Evolutionary conservation across 2,113 vertebrate genomes (phyloP).

Genomic region (Hyperopisus bebe): DNA sequence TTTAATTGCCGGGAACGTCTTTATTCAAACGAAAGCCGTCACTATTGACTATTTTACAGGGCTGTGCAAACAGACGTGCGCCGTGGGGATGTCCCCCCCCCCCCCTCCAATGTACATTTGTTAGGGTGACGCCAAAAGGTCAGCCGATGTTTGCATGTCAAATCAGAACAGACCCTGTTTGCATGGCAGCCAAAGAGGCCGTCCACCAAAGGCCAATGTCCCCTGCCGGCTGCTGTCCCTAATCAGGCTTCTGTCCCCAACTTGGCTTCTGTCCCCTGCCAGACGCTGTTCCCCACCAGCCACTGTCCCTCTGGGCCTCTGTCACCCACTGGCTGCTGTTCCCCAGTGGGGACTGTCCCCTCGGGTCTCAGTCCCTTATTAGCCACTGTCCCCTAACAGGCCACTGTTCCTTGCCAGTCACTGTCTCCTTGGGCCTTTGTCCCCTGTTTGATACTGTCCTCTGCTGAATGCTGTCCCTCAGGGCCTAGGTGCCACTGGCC

Average conservation of each 20-base stretch:
- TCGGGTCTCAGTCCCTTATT: background rate
- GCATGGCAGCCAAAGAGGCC: background rate
- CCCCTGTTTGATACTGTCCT: no score
- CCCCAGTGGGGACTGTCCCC: background rate
- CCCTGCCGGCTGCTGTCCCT: background rate
- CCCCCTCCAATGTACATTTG: background rate
- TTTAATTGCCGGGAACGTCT: background rate
- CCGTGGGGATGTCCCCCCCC: no score
- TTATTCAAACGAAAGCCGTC: constrained; percentile 6
- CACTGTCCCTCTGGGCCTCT: background rate
- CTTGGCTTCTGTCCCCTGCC: background rate
- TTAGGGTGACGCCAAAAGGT: background rate
- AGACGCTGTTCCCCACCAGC: background rate
- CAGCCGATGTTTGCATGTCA: constrained; percentile 1
- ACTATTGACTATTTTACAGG: background rate
- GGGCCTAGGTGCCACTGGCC: background rate
- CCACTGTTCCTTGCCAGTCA: background rate
- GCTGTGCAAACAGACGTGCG: constrained; percentile 4
- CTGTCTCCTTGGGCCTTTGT: no score
- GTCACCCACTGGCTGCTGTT: background rate
- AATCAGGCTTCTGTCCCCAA: background rate
- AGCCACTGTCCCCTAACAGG: background rate
- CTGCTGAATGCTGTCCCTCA: no score
- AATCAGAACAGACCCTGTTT: constrained; percentile 4
- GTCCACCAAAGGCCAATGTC: background rate